Percentiles rank a stretch among this genome's conserved stretches.
Evolutionary conservation across 2,797 vertebrate species (phyloP).

Genomic region (Cuculus canorus): DNA sequence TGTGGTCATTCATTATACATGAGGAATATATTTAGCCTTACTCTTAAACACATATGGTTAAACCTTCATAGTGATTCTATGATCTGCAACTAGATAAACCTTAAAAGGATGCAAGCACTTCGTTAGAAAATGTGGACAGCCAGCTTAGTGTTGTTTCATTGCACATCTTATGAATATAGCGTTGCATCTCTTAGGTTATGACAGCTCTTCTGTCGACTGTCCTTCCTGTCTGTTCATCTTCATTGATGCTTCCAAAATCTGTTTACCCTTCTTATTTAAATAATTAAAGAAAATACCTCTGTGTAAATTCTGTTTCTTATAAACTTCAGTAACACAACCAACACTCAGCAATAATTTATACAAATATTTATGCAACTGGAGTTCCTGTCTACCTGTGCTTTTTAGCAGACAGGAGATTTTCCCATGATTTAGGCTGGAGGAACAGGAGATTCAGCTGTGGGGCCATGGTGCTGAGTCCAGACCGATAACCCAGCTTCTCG

Average conservation of each 20-base stretch:
- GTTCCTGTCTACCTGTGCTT: not conserved
- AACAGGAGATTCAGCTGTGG: not conserved
- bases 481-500: not conserved
- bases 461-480: not conserved
- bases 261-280: not conserved
- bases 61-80: too few relatives aligned
- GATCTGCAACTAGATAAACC: too few relatives aligned
- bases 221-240: not conserved
- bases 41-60: not conserved
- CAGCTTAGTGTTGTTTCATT: not conserved
- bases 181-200: not conserved
- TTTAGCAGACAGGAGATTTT: not conserved
- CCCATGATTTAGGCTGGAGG: not conserved
- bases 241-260: not conserved
- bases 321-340: not conserved
- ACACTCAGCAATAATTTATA: not conserved
- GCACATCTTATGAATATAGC: not conserved
- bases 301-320: not conserved
- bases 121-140: not conserved
- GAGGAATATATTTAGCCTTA: not conserved
- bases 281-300: not conserved
- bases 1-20: not conserved
- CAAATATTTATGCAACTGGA: not conserved
- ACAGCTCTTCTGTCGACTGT: not conserved
- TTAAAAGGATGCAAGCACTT: not conserved